A percentile compares a stretch with the other conserved stretches of the same genome.
Evolutionary conservation across 2,797 vertebrate genomes (phyloP).

Genomic region (Geotrypetes seraphini): DNA sequence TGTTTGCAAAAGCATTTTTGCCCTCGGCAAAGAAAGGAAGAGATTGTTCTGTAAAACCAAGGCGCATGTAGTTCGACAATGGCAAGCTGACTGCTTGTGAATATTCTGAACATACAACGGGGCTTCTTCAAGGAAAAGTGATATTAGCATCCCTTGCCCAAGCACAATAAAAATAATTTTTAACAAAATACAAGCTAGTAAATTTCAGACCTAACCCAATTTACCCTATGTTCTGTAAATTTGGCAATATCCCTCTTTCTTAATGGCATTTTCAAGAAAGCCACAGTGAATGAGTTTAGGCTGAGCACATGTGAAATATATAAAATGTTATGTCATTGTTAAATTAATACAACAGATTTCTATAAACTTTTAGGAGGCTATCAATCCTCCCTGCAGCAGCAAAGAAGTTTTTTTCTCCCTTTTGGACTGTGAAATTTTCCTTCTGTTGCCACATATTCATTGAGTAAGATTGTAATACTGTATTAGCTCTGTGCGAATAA

Average conservation of each 20-base stretch:
- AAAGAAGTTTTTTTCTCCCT: conserved; percentile 31
- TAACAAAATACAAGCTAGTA: no score
- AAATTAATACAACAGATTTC: conserved; percentile 13
- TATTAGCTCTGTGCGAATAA: conserved; percentile 51
- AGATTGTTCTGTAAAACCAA: no score
- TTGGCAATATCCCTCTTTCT: not conserved
- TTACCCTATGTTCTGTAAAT: conserved; percentile 4
- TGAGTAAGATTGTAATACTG: conserved; percentile 52
- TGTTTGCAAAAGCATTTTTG: no score
- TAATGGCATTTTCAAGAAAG: conserved; percentile 3
- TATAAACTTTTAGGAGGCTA: conserved; percentile 38
- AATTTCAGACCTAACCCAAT: conserved; percentile 1
- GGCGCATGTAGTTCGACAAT: no score
- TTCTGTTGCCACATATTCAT: conserved; percentile 49
- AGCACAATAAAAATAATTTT: no score
- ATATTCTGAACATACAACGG: no score
- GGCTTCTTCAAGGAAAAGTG: no score
- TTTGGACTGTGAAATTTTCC: conserved; percentile 47
- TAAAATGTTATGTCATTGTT: conserved; percentile 24
- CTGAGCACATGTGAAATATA: conserved; percentile 16
- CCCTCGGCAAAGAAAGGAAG: no score
- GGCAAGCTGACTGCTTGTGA: no score
- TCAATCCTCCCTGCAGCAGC: conserved; percentile 30
- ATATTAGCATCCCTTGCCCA: no score
- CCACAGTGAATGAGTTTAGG: conserved; percentile 18